Conservation (phyloP, 1,140 invertebrate species). For the Pogonomyrmex barbatus region DNA sequence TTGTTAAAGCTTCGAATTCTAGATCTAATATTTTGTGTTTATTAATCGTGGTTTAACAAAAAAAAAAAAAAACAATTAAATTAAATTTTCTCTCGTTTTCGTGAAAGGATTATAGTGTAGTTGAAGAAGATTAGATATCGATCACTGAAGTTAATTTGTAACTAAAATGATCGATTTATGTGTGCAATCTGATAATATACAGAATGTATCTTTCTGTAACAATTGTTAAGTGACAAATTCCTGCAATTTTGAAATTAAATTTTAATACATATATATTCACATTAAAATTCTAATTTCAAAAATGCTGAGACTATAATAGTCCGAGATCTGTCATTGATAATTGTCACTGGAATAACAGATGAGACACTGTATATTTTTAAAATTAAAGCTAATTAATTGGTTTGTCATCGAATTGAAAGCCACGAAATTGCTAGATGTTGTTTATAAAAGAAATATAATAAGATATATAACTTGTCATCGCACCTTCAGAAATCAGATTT, state of each 20-base stretch:
- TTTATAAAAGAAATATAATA: slow-evolving; percentile 7
- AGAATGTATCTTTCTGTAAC: too few relatives aligned
- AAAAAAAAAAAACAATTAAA: neutral
- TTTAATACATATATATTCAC: too few relatives aligned
- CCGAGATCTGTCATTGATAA: too few relatives aligned
- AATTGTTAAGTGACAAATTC: too few relatives aligned
- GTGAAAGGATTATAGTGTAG: too few relatives aligned
- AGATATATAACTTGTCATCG: neutral
- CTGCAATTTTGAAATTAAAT: too few relatives aligned
- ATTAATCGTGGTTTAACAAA: too few relatives aligned
- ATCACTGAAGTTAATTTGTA: neutral
- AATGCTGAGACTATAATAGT: too few relatives aligned
- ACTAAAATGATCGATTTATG: neutral
- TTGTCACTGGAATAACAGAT: neutral
- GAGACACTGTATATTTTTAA: neutral
- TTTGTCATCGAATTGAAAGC: slow-evolving; percentile 9
- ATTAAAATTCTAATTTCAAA: too few relatives aligned
- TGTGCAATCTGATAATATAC: slow-evolving; percentile 10
- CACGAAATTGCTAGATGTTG: neutral
- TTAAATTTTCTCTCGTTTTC: neutral
- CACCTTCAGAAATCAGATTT: neutral
- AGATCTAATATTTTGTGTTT: too few relatives aligned
- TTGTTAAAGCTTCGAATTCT: neutral
- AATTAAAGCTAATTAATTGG: slow-evolving; percentile 15
- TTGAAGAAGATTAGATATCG: neutral